A percentile compares a stretch with the other conserved stretches of the same genome.
phyloP scores from a whole-genome alignment of 2,888 invertebrate genomes.

The Ochropleura plecta region DNA sequence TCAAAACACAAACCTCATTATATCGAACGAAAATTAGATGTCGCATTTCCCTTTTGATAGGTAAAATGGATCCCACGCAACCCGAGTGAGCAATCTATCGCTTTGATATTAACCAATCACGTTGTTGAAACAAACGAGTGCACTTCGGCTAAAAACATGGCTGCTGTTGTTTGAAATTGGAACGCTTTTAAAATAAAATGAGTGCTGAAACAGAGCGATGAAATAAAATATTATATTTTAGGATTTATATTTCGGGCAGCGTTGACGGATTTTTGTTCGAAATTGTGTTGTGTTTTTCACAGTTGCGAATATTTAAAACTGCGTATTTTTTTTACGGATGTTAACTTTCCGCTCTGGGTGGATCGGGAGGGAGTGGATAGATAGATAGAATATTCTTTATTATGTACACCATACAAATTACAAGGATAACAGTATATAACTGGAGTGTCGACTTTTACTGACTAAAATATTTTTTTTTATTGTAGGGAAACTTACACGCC shows the following conservation, averaged over 20 bases:
- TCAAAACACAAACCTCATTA: not conserved
- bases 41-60: slow-evolving; percentile 10
- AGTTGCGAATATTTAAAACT: not conserved
- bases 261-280: slow-evolving; percentile 9
- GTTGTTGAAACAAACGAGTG: slow-evolving; percentile 42
- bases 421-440: too few relatives aligned
- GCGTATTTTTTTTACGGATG: not conserved
- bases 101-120: slow-evolving; percentile 46
- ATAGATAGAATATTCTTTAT: too few relatives aligned
- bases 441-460: too few relatives aligned
- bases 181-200: slow-evolving; percentile 26
- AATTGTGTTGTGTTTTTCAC: not conserved
- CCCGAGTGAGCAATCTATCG: slow-evolving; percentile 31
- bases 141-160: slow-evolving; percentile 43
- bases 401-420: too few relatives aligned
- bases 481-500: too few relatives aligned
- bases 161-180: slow-evolving; percentile 28
- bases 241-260: slow-evolving; percentile 10
- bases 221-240: slow-evolving; percentile 24
- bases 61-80: slow-evolving; percentile 24
- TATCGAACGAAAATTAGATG: slow-evolving; percentile 3
- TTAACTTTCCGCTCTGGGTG: too few relatives aligned
- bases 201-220: slow-evolving; percentile 17
- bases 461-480: too few relatives aligned
- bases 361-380: too few relatives aligned